Conservation (phyloP, 64 coral and sea anemone genomes). For the Dendronephthya gigantea region DNA sequence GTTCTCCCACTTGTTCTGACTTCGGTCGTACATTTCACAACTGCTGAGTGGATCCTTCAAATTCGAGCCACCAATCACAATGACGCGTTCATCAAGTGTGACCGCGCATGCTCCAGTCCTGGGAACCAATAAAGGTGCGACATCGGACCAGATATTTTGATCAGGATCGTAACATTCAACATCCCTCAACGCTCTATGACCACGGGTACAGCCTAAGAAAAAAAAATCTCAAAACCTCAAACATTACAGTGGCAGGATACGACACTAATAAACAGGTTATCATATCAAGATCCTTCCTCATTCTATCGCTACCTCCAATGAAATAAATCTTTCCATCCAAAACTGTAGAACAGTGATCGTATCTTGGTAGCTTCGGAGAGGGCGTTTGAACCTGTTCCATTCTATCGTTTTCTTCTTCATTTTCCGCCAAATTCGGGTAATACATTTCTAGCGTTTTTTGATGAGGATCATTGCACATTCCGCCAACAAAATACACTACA, state of each 20-base stretch:
- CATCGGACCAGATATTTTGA: slow-evolving; percentile 43
- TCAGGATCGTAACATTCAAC: slow-evolving; percentile 64
- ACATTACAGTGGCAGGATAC: no score
- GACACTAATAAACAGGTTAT: background rate
- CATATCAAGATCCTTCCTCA: no score
- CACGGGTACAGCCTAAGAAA: slow-evolving; percentile 46
- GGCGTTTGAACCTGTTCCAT: background rate
- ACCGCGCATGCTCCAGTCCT: slow-evolving; percentile 88
- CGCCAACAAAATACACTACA: slow-evolving; percentile 59
- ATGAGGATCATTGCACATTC: slow-evolving; percentile 27
- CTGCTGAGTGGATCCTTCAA: slow-evolving; percentile 26
- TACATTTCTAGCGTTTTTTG: slow-evolving; percentile 38
- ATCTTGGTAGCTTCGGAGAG: slow-evolving; percentile 45
- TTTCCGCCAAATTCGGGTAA: slow-evolving; percentile 47
- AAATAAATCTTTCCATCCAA: slow-evolving; percentile 56
- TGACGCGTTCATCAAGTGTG: slow-evolving; percentile 39
- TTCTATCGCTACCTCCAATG: slow-evolving; percentile 63
- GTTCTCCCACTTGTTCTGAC: slow-evolving; percentile 46
- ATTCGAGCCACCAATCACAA: slow-evolving; percentile 67
- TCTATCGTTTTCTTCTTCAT: slow-evolving; percentile 33
- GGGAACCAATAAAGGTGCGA: slow-evolving; percentile 49
- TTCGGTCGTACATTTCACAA: slow-evolving; percentile 75
- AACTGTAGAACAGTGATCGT: slow-evolving; percentile 47
- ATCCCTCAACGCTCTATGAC: slow-evolving; percentile 32
- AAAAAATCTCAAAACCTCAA: background rate